phyloP scores from a whole-genome alignment of 2,888 invertebrate genomes.

The Amblyteles armatorius region DNA sequence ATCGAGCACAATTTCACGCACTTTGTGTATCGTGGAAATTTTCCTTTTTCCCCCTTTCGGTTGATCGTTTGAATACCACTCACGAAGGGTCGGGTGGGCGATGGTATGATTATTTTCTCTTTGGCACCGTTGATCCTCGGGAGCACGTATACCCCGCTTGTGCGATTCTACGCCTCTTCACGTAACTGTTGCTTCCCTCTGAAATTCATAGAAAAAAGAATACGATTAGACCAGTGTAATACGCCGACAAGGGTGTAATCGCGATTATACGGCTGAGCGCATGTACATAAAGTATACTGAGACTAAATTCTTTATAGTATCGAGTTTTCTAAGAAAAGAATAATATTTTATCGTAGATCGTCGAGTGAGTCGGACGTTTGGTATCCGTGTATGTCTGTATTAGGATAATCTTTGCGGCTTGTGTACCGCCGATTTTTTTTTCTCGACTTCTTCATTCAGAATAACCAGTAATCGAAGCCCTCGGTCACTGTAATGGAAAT shows the following conservation, averaged over 20 bases:
- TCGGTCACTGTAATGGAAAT: not conserved
- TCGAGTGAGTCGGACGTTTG: conserved; percentile 8
- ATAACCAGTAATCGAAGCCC: not conserved
- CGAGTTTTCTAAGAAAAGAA: not conserved
- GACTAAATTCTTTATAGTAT: not conserved
- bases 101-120: conserved; percentile 38
- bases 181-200: conserved; percentile 36
- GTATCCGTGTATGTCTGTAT: conserved; percentile 10
- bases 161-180: conserved; percentile 15
- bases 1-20: conserved; percentile 38
- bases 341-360: conserved; percentile 16
- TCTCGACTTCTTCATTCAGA: not conserved
- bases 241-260: not conserved
- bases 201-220: conserved; percentile 19
- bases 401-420: conserved; percentile 17
- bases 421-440: not conserved
- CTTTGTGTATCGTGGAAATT: conserved; percentile 14
- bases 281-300: not conserved
- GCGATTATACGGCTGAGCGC: not conserved
- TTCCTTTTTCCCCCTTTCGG: conserved; percentile 5
- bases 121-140: conserved; percentile 24
- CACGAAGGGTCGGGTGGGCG: not conserved
- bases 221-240: conserved; percentile 8
- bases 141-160: not conserved
- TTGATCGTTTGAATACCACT: not conserved